phyloP scores from a whole-genome alignment of 2,888 invertebrate genomes.

The Aphodius sticticus region DNA sequence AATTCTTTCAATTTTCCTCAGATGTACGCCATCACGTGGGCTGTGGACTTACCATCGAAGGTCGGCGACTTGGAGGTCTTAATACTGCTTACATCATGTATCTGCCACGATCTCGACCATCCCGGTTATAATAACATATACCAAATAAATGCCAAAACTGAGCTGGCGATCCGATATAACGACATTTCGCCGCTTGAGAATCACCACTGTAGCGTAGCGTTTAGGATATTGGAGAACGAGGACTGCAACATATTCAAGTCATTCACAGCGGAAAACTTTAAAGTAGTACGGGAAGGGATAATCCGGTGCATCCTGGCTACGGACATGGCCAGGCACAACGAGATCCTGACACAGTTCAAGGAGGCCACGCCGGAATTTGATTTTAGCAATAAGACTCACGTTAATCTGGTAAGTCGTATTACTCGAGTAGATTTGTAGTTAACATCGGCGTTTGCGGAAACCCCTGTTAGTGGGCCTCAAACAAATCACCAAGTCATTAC shows the following conservation, averaged over 20 bases:
- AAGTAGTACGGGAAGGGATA: constrained; percentile 77
- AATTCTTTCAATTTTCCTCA: constrained; percentile 52
- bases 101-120: constrained; percentile 83
- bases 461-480: no score
- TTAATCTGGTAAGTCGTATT: constrained; percentile 69
- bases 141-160: constrained; percentile 85
- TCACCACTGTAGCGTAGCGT: constrained; percentile 86
- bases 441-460: no score
- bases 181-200: constrained; percentile 87
- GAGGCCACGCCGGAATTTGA: constrained; percentile 73
- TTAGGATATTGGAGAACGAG: constrained; percentile 79
- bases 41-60: constrained; percentile 72
- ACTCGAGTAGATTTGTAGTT: background rate
- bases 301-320: constrained; percentile 80
- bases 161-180: constrained; percentile 83
- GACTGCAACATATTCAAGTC: constrained; percentile 83
- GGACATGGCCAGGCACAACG: constrained; percentile 82
- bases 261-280: constrained; percentile 68
- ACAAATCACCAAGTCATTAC: no score
- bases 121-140: constrained; percentile 82
- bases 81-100: constrained; percentile 78
- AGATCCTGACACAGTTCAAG: constrained; percentile 76
- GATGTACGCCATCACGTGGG: constrained; percentile 84
- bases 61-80: constrained; percentile 80
- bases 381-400: constrained; percentile 72